Conservation (phyloP, 1,140 invertebrate genomes). For the Cherax quadricarinatus region DNA sequence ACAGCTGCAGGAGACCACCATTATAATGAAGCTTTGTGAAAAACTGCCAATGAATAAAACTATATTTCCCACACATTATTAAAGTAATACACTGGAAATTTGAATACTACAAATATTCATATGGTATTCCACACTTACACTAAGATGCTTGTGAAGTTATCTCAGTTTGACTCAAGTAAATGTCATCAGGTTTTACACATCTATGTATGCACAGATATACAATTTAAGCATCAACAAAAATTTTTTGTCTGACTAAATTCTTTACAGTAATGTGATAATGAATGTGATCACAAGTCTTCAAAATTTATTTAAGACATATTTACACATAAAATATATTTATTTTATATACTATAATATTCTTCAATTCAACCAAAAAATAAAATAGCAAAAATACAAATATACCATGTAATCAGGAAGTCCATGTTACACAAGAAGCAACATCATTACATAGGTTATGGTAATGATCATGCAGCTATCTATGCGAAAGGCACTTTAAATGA, state of each 20-base stretch:
- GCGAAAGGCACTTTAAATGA: background rate
- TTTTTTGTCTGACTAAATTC: background rate
- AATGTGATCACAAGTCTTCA: background rate
- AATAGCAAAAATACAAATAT: background rate
- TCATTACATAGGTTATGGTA: slow-evolving; percentile 10
- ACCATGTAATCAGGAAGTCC: slow-evolving; percentile 2
- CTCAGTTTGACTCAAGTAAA: background rate
- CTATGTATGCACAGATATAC: background rate
- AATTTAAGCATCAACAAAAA: background rate
- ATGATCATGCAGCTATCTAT: slow-evolving; percentile 31
- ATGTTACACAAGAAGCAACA: slow-evolving; percentile 20
- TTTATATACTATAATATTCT: background rate
- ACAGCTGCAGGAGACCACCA: background rate
- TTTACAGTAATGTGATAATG: background rate
- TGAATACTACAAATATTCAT: background rate
- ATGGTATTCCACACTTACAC: background rate
- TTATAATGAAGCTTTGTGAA: background rate
- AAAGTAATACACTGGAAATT: background rate
- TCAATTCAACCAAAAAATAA: background rate
- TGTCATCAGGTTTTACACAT: background rate
- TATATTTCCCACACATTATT: background rate
- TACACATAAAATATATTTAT: background rate
- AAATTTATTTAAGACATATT: background rate
- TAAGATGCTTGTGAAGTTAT: background rate
- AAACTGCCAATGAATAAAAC: background rate